Conservation (phyloP, 2,888 invertebrate species). For the Oegoconia quadripuncta region DNA sequence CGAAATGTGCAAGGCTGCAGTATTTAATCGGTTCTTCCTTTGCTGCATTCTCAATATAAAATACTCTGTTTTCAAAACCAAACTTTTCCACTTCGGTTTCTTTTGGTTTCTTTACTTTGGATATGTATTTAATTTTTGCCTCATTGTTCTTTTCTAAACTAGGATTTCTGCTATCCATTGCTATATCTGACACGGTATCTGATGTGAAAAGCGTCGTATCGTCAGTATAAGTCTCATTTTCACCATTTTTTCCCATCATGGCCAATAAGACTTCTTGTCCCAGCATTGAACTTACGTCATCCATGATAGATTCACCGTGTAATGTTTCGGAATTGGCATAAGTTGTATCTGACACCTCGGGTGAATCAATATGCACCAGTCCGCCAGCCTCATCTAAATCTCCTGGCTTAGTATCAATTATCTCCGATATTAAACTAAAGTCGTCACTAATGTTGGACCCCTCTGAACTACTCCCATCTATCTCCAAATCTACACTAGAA, state of each 20-base stretch:
- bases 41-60: conserved; percentile 75
- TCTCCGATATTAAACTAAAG: conserved; percentile 84
- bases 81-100: conserved; percentile 77
- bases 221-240: conserved; percentile 84
- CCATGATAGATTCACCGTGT: conserved; percentile 88
- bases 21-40: conserved; percentile 82
- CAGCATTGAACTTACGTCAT: conserved; percentile 87
- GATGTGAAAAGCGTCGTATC: conserved; percentile 83
- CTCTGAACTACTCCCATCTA: conserved; percentile 80
- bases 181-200: conserved; percentile 74
- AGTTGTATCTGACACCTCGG: conserved; percentile 87
- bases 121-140: conserved; percentile 77
- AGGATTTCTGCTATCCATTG: conserved; percentile 73
- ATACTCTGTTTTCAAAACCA: conserved; percentile 86
- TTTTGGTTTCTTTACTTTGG: conserved; percentile 67
- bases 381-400: conserved; percentile 70
- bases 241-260: conserved; percentile 81
- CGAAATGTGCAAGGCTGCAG: conserved; percentile 89
- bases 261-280: conserved; percentile 84
- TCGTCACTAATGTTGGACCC: conserved; percentile 84
- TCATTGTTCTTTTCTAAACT: conserved; percentile 79
- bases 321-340: conserved; percentile 84
- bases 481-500: conserved; percentile 65
- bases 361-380: conserved; percentile 90
- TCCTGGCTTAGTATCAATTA: conserved; percentile 75